Conservation (phyloP, 2,888 invertebrate genomes). For the Hemaris fuciformis region DNA sequence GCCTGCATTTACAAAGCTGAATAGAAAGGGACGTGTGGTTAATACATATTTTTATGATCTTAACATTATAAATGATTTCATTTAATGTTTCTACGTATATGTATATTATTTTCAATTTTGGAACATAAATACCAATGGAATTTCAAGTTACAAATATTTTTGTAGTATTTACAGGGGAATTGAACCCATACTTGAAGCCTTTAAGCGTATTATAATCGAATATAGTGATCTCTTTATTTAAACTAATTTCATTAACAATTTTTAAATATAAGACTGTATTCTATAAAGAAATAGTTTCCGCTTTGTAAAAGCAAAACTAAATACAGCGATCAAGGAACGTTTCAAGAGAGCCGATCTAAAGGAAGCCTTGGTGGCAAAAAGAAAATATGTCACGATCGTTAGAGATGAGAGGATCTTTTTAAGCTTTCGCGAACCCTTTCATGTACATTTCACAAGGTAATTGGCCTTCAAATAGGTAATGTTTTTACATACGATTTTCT, state of each 20-base stretch:
- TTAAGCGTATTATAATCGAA: too few relatives aligned
- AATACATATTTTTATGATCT: not conserved
- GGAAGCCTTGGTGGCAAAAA: constrained; percentile 42
- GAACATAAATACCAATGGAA: too few relatives aligned
- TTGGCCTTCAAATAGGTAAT: constrained; percentile 39
- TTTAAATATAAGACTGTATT: too few relatives aligned
- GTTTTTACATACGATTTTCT: not conserved
- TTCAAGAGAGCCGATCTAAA: constrained; percentile 38
- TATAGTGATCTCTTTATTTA: too few relatives aligned
- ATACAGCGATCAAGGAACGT: constrained; percentile 31
- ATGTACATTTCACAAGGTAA: constrained; percentile 43
- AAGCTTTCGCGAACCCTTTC: constrained; percentile 38
- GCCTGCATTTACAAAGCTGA: not conserved
- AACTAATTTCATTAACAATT: too few relatives aligned
- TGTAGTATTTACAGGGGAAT: too few relatives aligned
- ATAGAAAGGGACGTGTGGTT: not conserved
- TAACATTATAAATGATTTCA: not conserved
- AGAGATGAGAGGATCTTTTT: constrained; percentile 45
- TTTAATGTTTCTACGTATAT: too few relatives aligned
- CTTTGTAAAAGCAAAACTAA: constrained; percentile 29
- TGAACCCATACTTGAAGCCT: too few relatives aligned
- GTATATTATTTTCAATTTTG: too few relatives aligned
- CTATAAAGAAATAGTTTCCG: not conserved
- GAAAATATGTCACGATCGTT: constrained; percentile 48
- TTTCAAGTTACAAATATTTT: too few relatives aligned